A percentile compares a stretch with the other conserved stretches of the same genome.
These are phyloP conservation scores for Esox masquinongy DNA, from an alignment of 2,797 vertebrate genomes.

Conservation along the genomic window DNA sequence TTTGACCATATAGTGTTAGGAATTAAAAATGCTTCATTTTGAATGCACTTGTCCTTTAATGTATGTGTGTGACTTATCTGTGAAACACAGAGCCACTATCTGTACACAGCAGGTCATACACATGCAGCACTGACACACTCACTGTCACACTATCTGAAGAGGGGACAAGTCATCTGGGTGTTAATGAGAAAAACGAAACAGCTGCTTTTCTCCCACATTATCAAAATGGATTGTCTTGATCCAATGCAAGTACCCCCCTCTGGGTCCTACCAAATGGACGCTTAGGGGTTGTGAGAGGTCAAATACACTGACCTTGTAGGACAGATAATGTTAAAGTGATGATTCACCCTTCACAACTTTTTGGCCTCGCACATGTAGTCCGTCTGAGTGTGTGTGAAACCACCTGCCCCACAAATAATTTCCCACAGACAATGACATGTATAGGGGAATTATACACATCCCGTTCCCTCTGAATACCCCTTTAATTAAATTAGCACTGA, in stretches of 20 bases:
- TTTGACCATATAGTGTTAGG: no score
- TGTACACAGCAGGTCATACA: slow-evolving; percentile 1
- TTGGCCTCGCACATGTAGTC: no score
- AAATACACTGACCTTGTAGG: background rate
- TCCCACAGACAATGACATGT: slow-evolving; percentile 42
- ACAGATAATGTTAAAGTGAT: background rate
- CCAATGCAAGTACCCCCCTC: background rate
- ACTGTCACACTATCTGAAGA: background rate
- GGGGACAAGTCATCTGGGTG: background rate
- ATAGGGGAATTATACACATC: slow-evolving; percentile 39
- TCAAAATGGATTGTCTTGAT: slow-evolving; percentile 43
- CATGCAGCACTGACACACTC: slow-evolving; percentile 3
- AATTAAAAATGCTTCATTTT: no score
- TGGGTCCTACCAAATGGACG: slow-evolving; percentile 2
- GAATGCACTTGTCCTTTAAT: background rate
- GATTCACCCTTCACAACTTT: background rate
- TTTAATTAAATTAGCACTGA: slow-evolving; percentile 27
- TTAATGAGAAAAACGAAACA: slow-evolving; percentile 27
- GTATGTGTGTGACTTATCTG: slow-evolving; percentile 5
- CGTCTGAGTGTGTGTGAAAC: background rate
- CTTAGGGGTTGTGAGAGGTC: background rate
- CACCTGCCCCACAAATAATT: slow-evolving; percentile 9
- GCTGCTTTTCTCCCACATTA: slow-evolving; percentile 39
- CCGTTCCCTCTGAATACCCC: slow-evolving; percentile 25
- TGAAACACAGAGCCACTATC: slow-evolving; percentile 6